These are phyloP conservation scores for Palythoa heliodiscus DNA, from an alignment of 92 coral and sea anemone species.

Conservation along the genomic window DNA sequence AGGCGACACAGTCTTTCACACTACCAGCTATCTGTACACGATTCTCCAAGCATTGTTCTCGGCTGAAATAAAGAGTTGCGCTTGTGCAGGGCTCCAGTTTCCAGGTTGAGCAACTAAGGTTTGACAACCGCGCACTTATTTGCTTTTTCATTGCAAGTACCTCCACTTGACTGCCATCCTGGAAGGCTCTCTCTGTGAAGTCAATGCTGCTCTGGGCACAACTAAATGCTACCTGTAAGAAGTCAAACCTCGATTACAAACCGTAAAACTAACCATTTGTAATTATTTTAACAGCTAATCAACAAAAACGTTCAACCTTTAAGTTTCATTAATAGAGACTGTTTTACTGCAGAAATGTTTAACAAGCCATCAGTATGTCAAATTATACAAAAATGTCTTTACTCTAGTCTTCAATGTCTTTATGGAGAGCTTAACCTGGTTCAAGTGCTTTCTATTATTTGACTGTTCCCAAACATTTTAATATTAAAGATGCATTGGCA, in stretches of 20 bases:
- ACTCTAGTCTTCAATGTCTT: too few species aligned
- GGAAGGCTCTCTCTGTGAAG: constrained; percentile 31
- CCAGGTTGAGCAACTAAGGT: constrained; percentile 20
- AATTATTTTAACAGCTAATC: too few species aligned
- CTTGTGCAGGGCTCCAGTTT: constrained; percentile 19
- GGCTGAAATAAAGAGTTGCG: constrained; percentile 8
- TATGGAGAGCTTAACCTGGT: too few species aligned
- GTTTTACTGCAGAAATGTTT: too few species aligned
- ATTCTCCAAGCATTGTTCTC: neutral
- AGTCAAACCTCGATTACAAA: neutral
- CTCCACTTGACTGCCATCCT: constrained; percentile 49
- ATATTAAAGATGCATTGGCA: too few species aligned
- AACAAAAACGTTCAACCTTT: too few species aligned
- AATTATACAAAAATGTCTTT: too few species aligned
- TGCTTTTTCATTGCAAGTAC: constrained; percentile 34
- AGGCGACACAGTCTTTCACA: neutral
- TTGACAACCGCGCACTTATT: constrained; percentile 13
- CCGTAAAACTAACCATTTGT: too few species aligned
- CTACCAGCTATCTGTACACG: neutral
- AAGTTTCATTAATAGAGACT: too few species aligned
- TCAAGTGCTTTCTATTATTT: too few species aligned
- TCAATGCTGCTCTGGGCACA: constrained; percentile 28
- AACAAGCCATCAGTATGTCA: too few species aligned
- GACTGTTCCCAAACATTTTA: too few species aligned
- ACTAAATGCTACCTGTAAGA: constrained; percentile 21